phyloP scores from a whole-genome alignment of 2,888 invertebrate genomes.

The Erebia ligea region DNA sequence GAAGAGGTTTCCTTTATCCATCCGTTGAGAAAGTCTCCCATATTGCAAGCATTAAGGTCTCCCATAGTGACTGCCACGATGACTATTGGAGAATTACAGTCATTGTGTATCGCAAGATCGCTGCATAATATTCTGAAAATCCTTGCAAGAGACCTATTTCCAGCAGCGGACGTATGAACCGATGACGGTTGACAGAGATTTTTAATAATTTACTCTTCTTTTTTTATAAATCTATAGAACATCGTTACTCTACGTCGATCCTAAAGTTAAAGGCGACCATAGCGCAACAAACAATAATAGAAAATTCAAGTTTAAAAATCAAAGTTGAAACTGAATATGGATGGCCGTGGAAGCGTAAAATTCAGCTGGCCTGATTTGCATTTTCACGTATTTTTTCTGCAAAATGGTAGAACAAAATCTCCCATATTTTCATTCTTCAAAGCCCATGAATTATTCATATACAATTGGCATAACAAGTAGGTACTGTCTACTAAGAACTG shows the following conservation, averaged over 20 bases:
- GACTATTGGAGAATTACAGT: too few relatives aligned
- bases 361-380: neutral
- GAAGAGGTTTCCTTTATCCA: too few relatives aligned
- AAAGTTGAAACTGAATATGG: neutral
- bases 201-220: too few relatives aligned
- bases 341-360: constrained; percentile 1
- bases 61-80: too few relatives aligned
- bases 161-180: too few relatives aligned
- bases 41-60: too few relatives aligned
- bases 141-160: too few relatives aligned
- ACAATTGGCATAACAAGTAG: neutral
- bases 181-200: too few relatives aligned
- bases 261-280: neutral
- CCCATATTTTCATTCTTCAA: neutral
- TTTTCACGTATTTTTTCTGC: neutral
- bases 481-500: neutral
- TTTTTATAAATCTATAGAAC: neutral
- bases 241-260: neutral
- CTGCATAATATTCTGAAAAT: too few relatives aligned
- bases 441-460: neutral
- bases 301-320: neutral
- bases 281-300: neutral
- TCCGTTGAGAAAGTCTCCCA: too few relatives aligned
- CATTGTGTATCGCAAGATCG: too few relatives aligned
- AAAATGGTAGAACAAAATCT: neutral